Conservation (phyloP, 1,140 invertebrate genomes). For the Papilio dardanus region DNA sequence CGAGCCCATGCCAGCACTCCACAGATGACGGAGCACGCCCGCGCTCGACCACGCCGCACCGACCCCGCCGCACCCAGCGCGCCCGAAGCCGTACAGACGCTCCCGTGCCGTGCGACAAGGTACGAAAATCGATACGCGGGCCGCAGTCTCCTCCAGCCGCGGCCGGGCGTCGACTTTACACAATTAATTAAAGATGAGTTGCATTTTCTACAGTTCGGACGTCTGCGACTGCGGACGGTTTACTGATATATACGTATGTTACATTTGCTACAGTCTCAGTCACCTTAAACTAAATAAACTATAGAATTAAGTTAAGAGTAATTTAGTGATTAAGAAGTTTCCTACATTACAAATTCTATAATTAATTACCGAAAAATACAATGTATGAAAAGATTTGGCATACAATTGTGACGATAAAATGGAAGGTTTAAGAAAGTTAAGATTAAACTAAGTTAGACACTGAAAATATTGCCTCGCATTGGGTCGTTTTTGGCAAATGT, state of each 20-base stretch:
- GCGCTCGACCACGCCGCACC: constrained; percentile 54
- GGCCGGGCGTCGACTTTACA: constrained; percentile 31
- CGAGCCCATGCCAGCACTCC: constrained; percentile 70
- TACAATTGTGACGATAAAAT: not conserved
- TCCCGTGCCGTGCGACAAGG: constrained; percentile 61
- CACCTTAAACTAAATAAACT: not conserved
- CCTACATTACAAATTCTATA: not conserved
- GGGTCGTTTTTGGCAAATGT: not conserved
- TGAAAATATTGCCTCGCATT: too few species aligned
- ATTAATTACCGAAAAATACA: not conserved
- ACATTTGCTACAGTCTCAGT: not conserved
- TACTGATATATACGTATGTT: not conserved
- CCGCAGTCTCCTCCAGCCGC: constrained; percentile 12
- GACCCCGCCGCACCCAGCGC: constrained; percentile 58
- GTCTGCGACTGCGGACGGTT: constrained; percentile 6
- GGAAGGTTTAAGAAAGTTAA: not conserved
- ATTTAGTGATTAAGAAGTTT: not conserved
- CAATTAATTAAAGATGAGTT: constrained; percentile 29
- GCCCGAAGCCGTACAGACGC: constrained; percentile 49
- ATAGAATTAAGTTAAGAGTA: not conserved
- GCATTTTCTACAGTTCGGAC: constrained; percentile 29
- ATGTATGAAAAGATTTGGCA: not conserved
- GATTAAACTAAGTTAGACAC: too few species aligned
- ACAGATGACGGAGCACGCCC: constrained; percentile 76
- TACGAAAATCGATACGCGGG: constrained; percentile 68